phyloP scores from a whole-genome alignment of 2,797 vertebrate species.

The Acanthurus tractus region DNA sequence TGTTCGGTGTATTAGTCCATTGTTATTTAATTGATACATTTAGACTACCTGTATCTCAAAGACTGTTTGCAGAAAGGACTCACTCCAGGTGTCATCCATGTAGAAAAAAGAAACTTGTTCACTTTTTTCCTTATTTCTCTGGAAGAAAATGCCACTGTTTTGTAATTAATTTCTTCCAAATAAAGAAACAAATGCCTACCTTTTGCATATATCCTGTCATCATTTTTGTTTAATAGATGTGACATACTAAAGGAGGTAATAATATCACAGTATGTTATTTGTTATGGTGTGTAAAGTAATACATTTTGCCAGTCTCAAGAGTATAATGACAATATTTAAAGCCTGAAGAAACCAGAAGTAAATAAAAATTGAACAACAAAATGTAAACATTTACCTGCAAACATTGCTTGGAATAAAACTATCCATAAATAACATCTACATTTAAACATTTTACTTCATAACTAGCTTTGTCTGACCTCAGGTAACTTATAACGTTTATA shows the following conservation, averaged over 20 bases:
- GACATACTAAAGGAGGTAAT: neutral
- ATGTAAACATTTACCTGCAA: no score
- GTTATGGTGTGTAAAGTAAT: no score
- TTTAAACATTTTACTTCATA: no score
- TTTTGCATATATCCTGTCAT: constrained; percentile 25
- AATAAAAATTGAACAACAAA: no score
- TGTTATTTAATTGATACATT: constrained; percentile 82
- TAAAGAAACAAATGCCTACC: constrained; percentile 72
- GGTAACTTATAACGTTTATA: no score
- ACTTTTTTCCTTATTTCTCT: constrained; percentile 91
- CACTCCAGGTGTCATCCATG: constrained; percentile 58
- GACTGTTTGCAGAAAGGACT: constrained; percentile 68
- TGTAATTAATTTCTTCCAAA: constrained; percentile 91
- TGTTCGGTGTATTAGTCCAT: constrained; percentile 69
- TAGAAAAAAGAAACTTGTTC: constrained; percentile 81
- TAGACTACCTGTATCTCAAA: constrained; percentile 72
- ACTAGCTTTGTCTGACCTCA: no score
- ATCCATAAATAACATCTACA: no score
- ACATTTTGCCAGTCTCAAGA: no score
- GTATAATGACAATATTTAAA: no score
- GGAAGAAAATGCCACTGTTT: constrained; percentile 92
- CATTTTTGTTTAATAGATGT: neutral
- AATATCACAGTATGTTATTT: neutral
- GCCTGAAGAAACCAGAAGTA: no score
- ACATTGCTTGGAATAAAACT: no score